Percentiles rank a stretch among this genome's conserved stretches.
Evolutionary conservation across 2,797 vertebrate species (phyloP).

Genomic region (Myotis daubentonii): DNA sequence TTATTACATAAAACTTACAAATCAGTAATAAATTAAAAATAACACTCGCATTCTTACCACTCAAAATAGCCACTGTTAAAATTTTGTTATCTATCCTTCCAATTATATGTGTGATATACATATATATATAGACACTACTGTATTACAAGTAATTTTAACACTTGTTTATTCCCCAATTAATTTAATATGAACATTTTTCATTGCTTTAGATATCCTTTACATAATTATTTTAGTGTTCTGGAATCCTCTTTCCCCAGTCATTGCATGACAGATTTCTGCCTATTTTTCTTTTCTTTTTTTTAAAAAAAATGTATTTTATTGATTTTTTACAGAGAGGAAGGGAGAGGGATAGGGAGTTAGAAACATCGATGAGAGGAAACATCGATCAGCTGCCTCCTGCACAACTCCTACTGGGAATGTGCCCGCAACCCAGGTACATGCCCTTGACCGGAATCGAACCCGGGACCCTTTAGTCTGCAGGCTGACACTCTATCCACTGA

Average conservation of each 20-base stretch:
- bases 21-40: background rate
- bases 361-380: too few species aligned
- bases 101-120: background rate
- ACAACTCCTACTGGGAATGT: too few species aligned
- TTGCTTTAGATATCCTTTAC: background rate
- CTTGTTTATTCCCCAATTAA: background rate
- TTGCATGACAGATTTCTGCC: background rate
- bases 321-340: too few species aligned
- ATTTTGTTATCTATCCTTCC: background rate
- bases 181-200: background rate
- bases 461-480: too few species aligned
- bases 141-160: background rate
- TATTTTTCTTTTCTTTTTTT: background rate
- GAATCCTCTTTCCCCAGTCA: background rate
- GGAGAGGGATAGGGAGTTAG: too few species aligned
- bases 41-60: background rate
- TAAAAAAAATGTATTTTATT: too few species aligned
- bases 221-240: constrained; percentile 18
- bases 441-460: too few species aligned
- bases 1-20: background rate
- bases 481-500: too few species aligned
- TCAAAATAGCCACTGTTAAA: background rate
- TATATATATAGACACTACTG: background rate
- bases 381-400: too few species aligned
- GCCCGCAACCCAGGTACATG: too few species aligned